A percentile compares a stretch with the other conserved stretches of the same genome.
These are phyloP conservation scores for Homarus americanus DNA, from an alignment of 1,140 invertebrate genomes.

Conservation along the genomic window DNA sequence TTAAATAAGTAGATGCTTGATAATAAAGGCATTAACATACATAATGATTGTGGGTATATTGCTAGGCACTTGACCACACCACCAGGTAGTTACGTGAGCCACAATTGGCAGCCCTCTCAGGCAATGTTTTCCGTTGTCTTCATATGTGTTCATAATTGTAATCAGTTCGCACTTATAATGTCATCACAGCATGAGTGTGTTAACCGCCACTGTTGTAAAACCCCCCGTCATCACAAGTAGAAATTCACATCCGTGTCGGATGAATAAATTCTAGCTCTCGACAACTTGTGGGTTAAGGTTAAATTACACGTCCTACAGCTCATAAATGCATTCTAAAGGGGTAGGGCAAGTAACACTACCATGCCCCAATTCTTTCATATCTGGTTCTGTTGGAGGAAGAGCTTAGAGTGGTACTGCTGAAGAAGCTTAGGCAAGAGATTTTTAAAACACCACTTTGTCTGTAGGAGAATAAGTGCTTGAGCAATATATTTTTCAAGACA, in stretches of 20 bases:
- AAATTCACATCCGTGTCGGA: constrained; percentile 37
- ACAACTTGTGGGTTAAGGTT: constrained; percentile 5
- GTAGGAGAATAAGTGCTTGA: constrained; percentile 26
- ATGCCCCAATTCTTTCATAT: constrained; percentile 60
- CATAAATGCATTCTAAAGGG: constrained; percentile 42
- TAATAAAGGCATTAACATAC: not conserved
- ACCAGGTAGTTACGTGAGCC: constrained; percentile 69
- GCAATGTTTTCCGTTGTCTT: constrained; percentile 76
- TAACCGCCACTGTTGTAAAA: constrained; percentile 34
- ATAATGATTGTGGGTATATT: not conserved
- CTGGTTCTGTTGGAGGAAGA: constrained; percentile 67
- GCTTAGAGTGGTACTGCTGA: constrained; percentile 63
- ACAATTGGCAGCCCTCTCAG: constrained; percentile 59
- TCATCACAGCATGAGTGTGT: constrained; percentile 72
- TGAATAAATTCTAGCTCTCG: constrained; percentile 35
- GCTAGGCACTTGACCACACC: constrained; percentile 65
- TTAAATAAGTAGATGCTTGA: not conserved
- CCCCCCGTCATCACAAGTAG: constrained; percentile 41
- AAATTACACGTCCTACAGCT: constrained; percentile 5
- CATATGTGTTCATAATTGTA: constrained; percentile 76
- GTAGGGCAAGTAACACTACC: constrained; percentile 63
- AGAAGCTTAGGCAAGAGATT: constrained; percentile 37
- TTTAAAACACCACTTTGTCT: constrained; percentile 57
- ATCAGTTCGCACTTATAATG: constrained; percentile 65
- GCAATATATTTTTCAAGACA: constrained; percentile 31